Evolutionary conservation across 2,888 invertebrate genomes (phyloP).

Genomic region (Biston stratarius): DNA sequence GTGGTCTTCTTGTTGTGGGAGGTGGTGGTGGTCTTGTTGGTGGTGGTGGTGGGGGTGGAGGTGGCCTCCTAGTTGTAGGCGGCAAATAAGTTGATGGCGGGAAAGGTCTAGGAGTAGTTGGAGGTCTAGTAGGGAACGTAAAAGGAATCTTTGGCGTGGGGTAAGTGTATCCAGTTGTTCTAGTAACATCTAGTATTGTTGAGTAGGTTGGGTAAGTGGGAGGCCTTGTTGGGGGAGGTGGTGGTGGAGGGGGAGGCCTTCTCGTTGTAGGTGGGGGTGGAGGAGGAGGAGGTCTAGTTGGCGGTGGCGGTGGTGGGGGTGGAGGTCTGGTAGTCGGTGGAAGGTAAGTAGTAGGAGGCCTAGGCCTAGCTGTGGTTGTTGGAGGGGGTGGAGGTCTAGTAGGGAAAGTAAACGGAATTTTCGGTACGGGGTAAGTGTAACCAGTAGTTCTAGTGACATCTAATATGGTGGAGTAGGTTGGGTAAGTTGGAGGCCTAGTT

Average conservation of each 20-base stretch:
- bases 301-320: conserved; percentile 39
- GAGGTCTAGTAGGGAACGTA: conserved; percentile 49
- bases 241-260: conserved; percentile 39
- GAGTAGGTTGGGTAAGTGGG: conserved; percentile 45
- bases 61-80: conserved; percentile 39
- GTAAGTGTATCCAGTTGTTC: conserved; percentile 66
- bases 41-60: conserved; percentile 44
- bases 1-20: conserved; percentile 32
- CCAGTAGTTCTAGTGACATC: conserved; percentile 57
- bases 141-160: conserved; percentile 63
- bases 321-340: conserved; percentile 41
- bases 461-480: conserved; percentile 41
- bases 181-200: conserved; percentile 45
- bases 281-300: conserved; percentile 38
- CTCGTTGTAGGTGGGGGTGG: conserved; percentile 28
- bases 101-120: conserved; percentile 42
- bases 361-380: conserved; percentile 42
- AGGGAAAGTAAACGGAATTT: conserved; percentile 48
- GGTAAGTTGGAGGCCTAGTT: conserved; percentile 46
- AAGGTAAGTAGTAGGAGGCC: conserved; percentile 41
- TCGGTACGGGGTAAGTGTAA: conserved; percentile 60
- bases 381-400: conserved; percentile 30
- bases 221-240: conserved; percentile 40
- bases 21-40: conserved; percentile 42
- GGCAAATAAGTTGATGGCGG: conserved; percentile 43